Evolutionary conservation across 2,888 invertebrate genomes (phyloP), one percentile per base, ranked within the genome.

Genomic region (Notodonta dromedarius): DNA sequence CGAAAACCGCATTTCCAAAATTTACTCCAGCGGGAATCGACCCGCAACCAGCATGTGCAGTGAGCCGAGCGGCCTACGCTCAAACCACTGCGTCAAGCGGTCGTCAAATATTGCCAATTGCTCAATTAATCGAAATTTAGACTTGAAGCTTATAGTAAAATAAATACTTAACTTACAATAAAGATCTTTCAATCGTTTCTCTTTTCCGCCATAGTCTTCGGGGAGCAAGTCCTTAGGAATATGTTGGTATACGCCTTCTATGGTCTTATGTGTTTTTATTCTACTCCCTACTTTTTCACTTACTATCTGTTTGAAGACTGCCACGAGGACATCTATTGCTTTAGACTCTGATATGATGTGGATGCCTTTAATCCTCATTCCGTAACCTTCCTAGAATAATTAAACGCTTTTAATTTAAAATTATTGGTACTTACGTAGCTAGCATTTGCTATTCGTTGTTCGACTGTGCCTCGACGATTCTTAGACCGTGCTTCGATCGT

Each of bases 281-380:
- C 76, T 67, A 9, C 56, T 55, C 0, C 58, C 69, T 3, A 76
- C 12, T 48, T 76, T 76, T 3, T 63, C 11, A 46, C 65, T 67
- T 0, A 76, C 14, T 0, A 79, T 60, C 62, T 79, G 83, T 66
- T 85, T 91, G 0, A 88, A 48, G 13, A 91, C 58, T 4, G 74
- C 74, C 4, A 90, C 64, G 0, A 91, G 14, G 42, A 83, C 76
- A 48, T 87, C 83, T 0, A 91, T 76, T 14, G 87, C 76, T 55
- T 83, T 84, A 0, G 88, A 88, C 3, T 80, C 66, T 44, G 90
- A 87, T 13, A 93, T 57, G 11, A 90, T 67, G 60, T 90, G 85
- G 3, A 91, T 79, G 0, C 75, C 79, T 62, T 85, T 87, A 44
- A 91, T 52, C 66, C 87, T 82, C 12, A 84, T 62, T 0, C 80